Evolutionary conservation across 2,113 vertebrate species (phyloP).

Genomic region (Gracilinanus agilis): DNA sequence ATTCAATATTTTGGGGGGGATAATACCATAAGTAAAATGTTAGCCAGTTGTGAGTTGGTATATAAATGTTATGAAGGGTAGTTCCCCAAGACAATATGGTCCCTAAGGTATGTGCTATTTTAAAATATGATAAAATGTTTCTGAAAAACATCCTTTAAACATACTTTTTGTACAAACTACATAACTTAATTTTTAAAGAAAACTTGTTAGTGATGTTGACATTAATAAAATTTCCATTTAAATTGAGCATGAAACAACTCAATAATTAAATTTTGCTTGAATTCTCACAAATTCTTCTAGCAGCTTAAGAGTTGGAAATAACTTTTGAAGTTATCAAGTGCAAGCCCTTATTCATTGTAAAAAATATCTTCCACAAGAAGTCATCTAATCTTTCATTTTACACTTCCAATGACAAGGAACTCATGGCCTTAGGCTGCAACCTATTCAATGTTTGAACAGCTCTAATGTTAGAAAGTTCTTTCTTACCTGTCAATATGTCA

Average conservation of each 20-base stretch:
- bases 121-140: slow-evolving; percentile 27
- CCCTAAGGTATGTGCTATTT: background rate
- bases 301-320: background rate
- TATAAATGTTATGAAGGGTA: background rate
- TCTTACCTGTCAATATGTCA: background rate
- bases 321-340: background rate
- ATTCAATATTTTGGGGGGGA: background rate
- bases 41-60: background rate
- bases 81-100: background rate
- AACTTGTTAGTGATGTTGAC: background rate
- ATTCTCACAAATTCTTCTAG: background rate
- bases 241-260: slow-evolving; percentile 6
- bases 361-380: background rate
- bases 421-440: background rate
- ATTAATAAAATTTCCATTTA: slow-evolving; percentile 40
- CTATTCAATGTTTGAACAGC: background rate
- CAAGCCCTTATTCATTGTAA: background rate
- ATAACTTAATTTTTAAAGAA: background rate
- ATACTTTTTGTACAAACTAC: slow-evolving; percentile 10
- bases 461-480: background rate
- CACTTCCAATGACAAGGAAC: background rate
- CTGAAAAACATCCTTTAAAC: background rate
- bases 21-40: background rate
- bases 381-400: background rate
- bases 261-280: background rate